Evolutionary conservation across 2,888 invertebrate species (phyloP).

Genomic region (Hedychridium roseum): DNA sequence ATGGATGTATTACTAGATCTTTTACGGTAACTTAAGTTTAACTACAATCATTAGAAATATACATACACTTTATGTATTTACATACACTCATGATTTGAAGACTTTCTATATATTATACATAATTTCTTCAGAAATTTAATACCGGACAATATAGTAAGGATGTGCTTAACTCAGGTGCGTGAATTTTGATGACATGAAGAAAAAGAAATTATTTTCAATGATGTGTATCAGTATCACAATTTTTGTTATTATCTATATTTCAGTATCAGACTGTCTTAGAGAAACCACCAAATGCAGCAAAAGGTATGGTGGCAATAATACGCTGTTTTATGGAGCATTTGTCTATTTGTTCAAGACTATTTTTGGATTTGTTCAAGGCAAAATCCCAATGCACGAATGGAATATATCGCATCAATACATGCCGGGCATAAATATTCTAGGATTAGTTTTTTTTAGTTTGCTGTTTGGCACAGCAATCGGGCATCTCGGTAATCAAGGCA

Average conservation of each 20-base stretch:
- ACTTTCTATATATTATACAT: conserved; percentile 13
- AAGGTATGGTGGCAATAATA: conserved; percentile 30
- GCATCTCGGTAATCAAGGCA: conserved; percentile 78
- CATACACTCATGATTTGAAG: conserved; percentile 1
- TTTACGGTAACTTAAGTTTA: conserved; percentile 71
- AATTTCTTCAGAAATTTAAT: conserved; percentile 80
- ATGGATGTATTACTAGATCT: conserved; percentile 92
- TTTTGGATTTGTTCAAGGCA: conserved; percentile 4
- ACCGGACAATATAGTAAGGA: conserved; percentile 87
- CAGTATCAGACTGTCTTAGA: conserved; percentile 70
- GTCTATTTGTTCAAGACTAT: not conserved
- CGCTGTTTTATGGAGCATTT: not conserved
- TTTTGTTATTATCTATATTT: conserved; percentile 14
- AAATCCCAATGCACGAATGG: conserved; percentile 64
- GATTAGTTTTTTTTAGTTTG: conserved; percentile 83
- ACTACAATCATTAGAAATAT: too few relatives aligned
- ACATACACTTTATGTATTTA: conserved; percentile 4
- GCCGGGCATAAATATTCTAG: conserved; percentile 83
- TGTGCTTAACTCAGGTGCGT: conserved; percentile 72
- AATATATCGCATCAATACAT: conserved; percentile 75
- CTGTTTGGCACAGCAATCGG: conserved; percentile 89
- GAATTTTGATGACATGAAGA: too few relatives aligned
- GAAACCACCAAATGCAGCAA: conserved; percentile 54
- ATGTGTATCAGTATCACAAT: not conserved
- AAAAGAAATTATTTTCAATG: conserved; percentile 6